Base-by-base conservation (phyloP, 1,140 invertebrate genomes). In the Scaptomyza hsui region DNA sequence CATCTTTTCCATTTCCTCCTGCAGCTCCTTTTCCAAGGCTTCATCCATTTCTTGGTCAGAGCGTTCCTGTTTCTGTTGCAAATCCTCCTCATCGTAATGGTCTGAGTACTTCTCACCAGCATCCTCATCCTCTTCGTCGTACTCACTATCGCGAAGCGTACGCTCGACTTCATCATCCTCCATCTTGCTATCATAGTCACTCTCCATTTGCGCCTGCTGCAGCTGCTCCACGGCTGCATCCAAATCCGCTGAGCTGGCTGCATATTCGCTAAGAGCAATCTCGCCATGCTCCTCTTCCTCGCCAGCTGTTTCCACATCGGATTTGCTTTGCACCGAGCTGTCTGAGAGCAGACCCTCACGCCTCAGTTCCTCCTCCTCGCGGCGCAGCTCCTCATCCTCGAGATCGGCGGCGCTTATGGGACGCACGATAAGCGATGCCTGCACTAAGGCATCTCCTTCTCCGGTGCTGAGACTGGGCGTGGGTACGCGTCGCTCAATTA, bases 401-500 rank as follows among this genome's bases (percentile, higher is more conserved):
- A 91, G 48, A 61, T 91, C 82, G 1, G 89, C 75, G 5, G 90
- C 89, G 72, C 92, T 91, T 6, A 92, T 90, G n/a, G 92, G 92
- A n/a, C 85, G 77, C 16, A 94, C 93, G 13, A 93, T 93, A n/a
- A 94, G 79, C 3, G 93, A 92, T 2, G 93, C 93, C 88, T 93
- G 92, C 68, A 94, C 89, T 29, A 93, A 92, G 79, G 91, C 92
- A 55, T 93, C 92, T 15, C 82, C 89, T 13, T 77, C 75, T 4
- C 72, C 72, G 12, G 56, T 91, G 42, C 92, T 93, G 65, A 92
- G 89, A 4, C 93, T 93, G 6, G 89, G 93, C n/a, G 93, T 94
- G 70, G 93, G 91, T 1, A 93, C 93, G 3, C 93, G 91, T 76
- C 92, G 91, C 78, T 94, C 93, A 4, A 94, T 92, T 26, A 94